Evolutionary conservation across 2,113 vertebrate species (phyloP).

Genomic region (Alethe castanea): DNA sequence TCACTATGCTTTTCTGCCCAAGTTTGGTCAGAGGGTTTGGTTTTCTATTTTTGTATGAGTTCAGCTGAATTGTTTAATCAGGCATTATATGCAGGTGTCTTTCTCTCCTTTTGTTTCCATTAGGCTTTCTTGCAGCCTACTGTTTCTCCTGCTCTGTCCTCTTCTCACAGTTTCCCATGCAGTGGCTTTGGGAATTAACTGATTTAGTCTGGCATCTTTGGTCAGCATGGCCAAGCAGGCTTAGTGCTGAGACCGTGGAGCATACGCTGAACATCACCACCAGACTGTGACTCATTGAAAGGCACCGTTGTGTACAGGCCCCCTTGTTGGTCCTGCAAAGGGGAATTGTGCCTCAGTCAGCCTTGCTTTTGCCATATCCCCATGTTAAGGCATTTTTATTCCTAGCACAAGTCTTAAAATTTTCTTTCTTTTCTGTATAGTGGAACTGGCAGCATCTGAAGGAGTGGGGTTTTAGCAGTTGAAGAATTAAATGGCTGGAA

Average conservation of each 20-base stretch:
- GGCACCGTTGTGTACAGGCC: background rate
- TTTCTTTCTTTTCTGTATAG: background rate
- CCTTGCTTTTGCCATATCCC: background rate
- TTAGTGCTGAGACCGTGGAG: background rate
- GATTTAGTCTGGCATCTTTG: background rate
- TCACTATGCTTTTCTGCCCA: background rate
- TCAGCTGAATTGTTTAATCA: background rate
- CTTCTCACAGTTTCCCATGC: background rate
- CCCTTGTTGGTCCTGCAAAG: background rate
- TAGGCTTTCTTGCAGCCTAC: background rate
- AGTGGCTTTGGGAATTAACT: background rate
- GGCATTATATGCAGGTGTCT: background rate
- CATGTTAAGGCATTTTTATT: background rate
- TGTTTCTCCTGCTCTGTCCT: background rate
- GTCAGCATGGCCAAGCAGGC: background rate
- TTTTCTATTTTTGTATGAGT: background rate
- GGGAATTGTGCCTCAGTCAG: background rate
- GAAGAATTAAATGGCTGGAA: background rate
- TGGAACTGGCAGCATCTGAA: background rate
- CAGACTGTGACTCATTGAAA: slow-evolving; percentile 32
- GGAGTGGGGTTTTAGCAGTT: background rate
- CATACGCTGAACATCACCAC: background rate
- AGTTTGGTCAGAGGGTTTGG: background rate
- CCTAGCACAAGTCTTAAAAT: background rate
- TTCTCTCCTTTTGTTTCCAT: background rate